Base-by-base conservation (phyloP, 2,797 vertebrate genomes). In the Novumbra hubbsi region DNA sequence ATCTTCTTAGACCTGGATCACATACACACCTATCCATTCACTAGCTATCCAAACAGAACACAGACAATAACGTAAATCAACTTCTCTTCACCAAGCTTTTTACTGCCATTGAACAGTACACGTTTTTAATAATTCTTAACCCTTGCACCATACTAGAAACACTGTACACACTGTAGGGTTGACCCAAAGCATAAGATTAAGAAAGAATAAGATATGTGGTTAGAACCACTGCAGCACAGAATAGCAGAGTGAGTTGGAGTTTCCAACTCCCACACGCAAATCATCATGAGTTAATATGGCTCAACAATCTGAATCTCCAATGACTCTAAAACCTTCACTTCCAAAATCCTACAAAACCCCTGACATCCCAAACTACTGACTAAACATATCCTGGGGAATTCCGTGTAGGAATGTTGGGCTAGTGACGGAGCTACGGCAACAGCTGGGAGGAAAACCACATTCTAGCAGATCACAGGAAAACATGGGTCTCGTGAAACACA, bases 361-460 rank as follows among this genome's bases (percentile, higher is more conserved):
- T 71, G 45, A 73, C 84, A 82, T 87, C 86, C 84, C 78, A 78
- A 38, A 64, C 79, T 78, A 79, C 71, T 71, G 19, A 73, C 83
- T 75, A 78, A 89, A 88, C 88, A 83, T 86, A 91, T 91, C 89
- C 87, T 84, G 88, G 90, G 89, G 88, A 92, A 90, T 91, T 91
- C 89, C 83, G 57, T 87, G 79, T 85, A 88, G 86, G 89, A 90
- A 84, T 86, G 83, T 85, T 77, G 77, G 89, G 90, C 72, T 87
- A 83, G 90, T 87, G 87, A 91, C 83, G 63, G 83, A 91, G 85
- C 82, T 88, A 87, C 83, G 74, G 72, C 79, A 88, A 88, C 87
- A 90, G 89, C 86, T 89, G 80, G 85, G 78, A 81, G 79, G 78
- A 85, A 89, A 85, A 84, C 78, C 76, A 77, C 86, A 85, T 86